phyloP scores from a whole-genome alignment of 1,140 invertebrate genomes.

The Leguminivora glycinivorella region DNA sequence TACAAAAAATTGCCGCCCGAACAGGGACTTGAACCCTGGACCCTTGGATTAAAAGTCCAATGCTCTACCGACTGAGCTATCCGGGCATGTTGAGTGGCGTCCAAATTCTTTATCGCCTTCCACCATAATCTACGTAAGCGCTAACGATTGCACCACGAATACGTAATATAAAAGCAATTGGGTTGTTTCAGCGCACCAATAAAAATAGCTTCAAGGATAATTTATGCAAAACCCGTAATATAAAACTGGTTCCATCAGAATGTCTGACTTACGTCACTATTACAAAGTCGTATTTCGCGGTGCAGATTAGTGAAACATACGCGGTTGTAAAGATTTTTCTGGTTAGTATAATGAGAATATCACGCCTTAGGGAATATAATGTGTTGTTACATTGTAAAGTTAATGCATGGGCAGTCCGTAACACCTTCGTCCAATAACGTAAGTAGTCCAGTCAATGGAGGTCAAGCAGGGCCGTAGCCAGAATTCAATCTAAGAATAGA shows the following conservation, averaged over 20 bases:
- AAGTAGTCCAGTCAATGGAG: not conserved
- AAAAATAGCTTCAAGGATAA: conserved; percentile 13
- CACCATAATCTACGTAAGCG: not conserved
- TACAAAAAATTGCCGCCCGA: conserved; percentile 72
- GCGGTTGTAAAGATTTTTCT: not conserved
- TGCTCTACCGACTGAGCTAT: conserved; percentile 65
- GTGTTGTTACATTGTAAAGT: conserved; percentile 26
- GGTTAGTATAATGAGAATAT: conserved; percentile 19
- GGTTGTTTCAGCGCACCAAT: conserved; percentile 3
- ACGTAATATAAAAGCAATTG: conserved; percentile 1
- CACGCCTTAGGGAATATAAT: conserved; percentile 14
- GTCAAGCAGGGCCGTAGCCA: not conserved
- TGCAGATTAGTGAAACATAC: not conserved
- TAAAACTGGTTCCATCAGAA: not conserved
- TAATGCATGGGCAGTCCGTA: conserved; percentile 18
- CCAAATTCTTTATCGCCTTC: conserved; percentile 1
- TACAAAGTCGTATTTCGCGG: not conserved
- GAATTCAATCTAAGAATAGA: too few relatives aligned
- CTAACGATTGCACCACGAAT: conserved; percentile 19
- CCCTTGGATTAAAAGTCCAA: conserved; percentile 85
- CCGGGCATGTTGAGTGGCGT: conserved; percentile 36
- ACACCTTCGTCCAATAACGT: conserved; percentile 25
- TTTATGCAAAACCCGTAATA: not conserved
- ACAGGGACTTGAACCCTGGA: conserved; percentile 89
- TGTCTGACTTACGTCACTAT: not conserved